phyloP scores from a whole-genome alignment of 2,113 vertebrate species.

The Erinaceus europaeus region DNA sequence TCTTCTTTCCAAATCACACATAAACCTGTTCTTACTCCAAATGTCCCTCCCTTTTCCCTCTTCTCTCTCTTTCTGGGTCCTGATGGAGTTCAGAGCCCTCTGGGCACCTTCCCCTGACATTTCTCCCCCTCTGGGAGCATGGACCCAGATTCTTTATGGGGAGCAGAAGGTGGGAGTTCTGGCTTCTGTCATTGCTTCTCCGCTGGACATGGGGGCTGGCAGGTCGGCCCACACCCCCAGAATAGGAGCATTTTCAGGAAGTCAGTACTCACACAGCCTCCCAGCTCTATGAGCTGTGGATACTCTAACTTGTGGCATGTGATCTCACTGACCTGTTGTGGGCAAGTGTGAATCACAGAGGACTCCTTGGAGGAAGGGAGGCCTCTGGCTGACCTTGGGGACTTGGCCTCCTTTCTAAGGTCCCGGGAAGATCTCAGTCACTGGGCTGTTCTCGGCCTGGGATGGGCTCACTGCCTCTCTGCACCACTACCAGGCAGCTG shows the following conservation, averaged over 20 bases:
- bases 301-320: neutral
- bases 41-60: too few relatives aligned
- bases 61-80: too few relatives aligned
- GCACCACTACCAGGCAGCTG: accelerated
- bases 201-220: too few relatives aligned
- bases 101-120: too few relatives aligned
- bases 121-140: too few relatives aligned
- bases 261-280: neutral
- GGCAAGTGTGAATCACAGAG: neutral
- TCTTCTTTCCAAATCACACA: too few relatives aligned
- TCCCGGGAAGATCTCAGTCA: neutral
- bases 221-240: too few relatives aligned
- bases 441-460: neutral
- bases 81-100: too few relatives aligned
- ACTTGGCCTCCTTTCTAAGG: neutral
- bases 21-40: too few relatives aligned
- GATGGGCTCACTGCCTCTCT: accelerated
- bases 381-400: neutral
- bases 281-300: neutral
- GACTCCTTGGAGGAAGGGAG: constrained; percentile 9
- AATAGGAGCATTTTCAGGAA: neutral
- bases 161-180: too few relatives aligned
- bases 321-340: neutral
- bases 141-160: too few relatives aligned
- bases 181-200: too few relatives aligned